These are phyloP conservation scores for Mellivora capensis DNA, from an alignment of 2,113 vertebrate genomes.

Conservation along the genomic window DNA sequence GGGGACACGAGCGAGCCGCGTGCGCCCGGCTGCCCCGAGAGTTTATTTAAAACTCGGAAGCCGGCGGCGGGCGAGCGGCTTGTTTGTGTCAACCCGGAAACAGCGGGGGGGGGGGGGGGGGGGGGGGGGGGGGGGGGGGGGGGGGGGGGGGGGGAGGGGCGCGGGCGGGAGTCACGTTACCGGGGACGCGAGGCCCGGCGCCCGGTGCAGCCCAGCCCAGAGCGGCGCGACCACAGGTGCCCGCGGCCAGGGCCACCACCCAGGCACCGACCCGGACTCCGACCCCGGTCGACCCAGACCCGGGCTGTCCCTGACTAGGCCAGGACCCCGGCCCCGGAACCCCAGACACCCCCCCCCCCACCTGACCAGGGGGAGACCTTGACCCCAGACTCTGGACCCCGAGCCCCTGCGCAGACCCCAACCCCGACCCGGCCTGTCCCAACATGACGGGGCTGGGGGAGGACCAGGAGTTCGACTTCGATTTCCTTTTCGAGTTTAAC, in stretches of 20 bases:
- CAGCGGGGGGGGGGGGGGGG: slow-evolving; percentile 52
- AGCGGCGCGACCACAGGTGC: not conserved
- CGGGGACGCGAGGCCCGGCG: slow-evolving; percentile 32
- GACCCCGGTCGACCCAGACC: not conserved
- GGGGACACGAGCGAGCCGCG: not conserved
- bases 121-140: slow-evolving; percentile 7
- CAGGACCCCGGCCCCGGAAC: not conserved
- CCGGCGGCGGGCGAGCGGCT: slow-evolving; percentile 40
- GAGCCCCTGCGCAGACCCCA: not conserved
- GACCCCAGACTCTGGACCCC: not conserved
- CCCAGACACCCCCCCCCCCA: not conserved
- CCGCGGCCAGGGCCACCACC: not conserved
- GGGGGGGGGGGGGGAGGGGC: slow-evolving; percentile 45
- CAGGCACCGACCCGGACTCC: not conserved
- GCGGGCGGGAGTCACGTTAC: slow-evolving; percentile 58
- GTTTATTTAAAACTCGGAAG: slow-evolving; percentile 68
- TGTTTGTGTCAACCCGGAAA: slow-evolving; percentile 84
- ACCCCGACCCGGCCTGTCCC: not conserved
- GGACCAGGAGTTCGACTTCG: slow-evolving; percentile 91
- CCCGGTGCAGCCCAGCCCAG: not conserved
- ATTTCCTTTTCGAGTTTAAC: slow-evolving; percentile 90
- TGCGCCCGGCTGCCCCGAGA: slow-evolving; percentile 10
- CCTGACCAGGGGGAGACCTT: not conserved
- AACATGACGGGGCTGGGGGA: slow-evolving; percentile 87
- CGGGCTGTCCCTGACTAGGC: not conserved